Percentiles rank a stretch among this genome's conserved stretches.
Evolutionary conservation across 1,140 invertebrate species (phyloP).

Genomic region (Ladona fulva): DNA sequence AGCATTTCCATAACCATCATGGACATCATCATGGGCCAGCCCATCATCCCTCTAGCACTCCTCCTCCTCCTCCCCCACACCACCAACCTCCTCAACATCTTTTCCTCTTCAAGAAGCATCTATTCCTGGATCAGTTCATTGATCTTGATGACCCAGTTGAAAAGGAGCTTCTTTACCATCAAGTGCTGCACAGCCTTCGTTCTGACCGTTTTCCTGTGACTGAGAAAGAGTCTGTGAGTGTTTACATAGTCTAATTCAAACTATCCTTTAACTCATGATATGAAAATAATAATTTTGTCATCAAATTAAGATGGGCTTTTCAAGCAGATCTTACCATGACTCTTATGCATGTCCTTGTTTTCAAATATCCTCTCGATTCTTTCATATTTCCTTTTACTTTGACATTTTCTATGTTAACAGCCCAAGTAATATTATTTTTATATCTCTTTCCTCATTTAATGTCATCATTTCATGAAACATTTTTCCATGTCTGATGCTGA

Average conservation of each 20-base stretch:
- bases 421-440: too few species aligned
- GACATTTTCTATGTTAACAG: not conserved
- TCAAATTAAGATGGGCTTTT: too few species aligned
- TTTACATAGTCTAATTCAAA: too few species aligned
- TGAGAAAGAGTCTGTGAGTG: conserved; percentile 82
- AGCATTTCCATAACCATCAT: conserved; percentile 31
- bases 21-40: conserved; percentile 36
- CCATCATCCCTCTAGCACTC: conserved; percentile 23
- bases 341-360: too few species aligned
- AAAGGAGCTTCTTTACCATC: conserved; percentile 93
- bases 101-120: conserved; percentile 84
- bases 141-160: conserved; percentile 81
- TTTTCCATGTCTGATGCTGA: too few species aligned
- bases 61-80: not conserved
- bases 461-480: too few species aligned
- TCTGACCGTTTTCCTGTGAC: conserved; percentile 85
- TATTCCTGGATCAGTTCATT: conserved; percentile 80
- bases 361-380: too few species aligned
- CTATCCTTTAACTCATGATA: too few species aligned
- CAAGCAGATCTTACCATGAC: too few species aligned
- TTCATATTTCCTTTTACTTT: too few species aligned
- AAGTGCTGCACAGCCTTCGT: conserved; percentile 80
- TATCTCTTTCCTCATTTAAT: too few species aligned
- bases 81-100: conserved; percentile 45
- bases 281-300: too few species aligned